Percentiles rank a stretch among this genome's conserved stretches.
phyloP scores from a whole-genome alignment of 2,113 vertebrate genomes.

The Atlantisia rogersi region DNA sequence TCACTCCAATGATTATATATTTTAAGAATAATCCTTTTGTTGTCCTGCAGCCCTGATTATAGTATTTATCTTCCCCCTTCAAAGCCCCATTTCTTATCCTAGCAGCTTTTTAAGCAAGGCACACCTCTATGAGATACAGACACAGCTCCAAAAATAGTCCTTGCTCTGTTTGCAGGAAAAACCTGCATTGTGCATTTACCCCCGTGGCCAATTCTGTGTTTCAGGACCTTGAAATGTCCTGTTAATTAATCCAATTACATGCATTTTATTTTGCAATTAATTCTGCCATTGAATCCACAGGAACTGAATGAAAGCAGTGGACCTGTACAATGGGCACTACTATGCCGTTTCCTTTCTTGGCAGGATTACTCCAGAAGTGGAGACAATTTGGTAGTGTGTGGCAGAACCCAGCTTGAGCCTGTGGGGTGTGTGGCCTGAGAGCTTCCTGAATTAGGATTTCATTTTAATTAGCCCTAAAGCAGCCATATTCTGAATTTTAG shows the following conservation, averaged over 20 bases:
- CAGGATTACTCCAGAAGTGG: not conserved
- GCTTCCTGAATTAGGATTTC: not conserved
- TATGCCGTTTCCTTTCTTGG: not conserved
- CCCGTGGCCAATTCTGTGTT: not conserved
- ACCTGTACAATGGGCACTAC: not conserved
- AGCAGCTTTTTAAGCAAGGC: not conserved
- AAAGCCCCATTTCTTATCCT: not conserved
- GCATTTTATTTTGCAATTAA: not conserved
- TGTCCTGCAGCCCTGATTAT: conserved; percentile 31
- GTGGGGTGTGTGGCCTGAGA: not conserved
- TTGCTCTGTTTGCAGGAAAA: not conserved
- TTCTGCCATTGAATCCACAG: not conserved
- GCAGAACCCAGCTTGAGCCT: not conserved
- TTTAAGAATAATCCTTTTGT: conserved; percentile 46
- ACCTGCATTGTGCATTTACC: not conserved
- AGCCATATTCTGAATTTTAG: not conserved
- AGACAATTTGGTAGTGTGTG: not conserved
- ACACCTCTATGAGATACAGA: not conserved
- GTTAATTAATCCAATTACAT: conserved; percentile 36
- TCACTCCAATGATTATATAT: conserved; percentile 20
- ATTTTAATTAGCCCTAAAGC: not conserved
- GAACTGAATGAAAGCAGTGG: not conserved
- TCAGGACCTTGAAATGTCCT: conserved; percentile 5
- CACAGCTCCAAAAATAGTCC: conserved; percentile 14
- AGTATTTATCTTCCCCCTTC: conserved; percentile 28